Base-by-base conservation (phyloP, 2,888 invertebrate species). In the Sabellastarte sp. region DNA sequence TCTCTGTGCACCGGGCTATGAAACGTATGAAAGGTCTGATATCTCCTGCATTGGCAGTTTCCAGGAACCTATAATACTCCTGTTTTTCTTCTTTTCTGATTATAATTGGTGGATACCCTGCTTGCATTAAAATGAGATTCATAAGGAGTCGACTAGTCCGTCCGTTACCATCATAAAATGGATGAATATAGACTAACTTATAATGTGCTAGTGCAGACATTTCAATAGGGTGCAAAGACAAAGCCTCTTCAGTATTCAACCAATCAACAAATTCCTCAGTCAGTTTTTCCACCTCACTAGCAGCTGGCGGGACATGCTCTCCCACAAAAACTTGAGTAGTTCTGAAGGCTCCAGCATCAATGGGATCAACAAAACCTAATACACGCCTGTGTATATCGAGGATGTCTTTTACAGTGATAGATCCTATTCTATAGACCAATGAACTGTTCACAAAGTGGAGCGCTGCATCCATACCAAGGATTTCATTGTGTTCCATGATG, bases 181-280 rank as follows among this genome's bases (percentile, higher is more conserved):
- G 98, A 86, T 98, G 98, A 73, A 98, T 95, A 80, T 93, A 92
- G 0, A 98, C 98, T 55, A 98, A 84, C 85, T 95, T 95, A 85
- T 97, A 98, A 86, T 98, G 98, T 0, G 95, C 96, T 61, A 97
- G 85, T 0, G 98, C 97, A 59, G 97, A 96, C 80, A 92, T 92
- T 83, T 94, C 93, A 74, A 96, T 91, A 28, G 95, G 94, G 86
- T 96, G 95, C 84, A 96, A 86, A 52, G 90, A 89, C 68, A 91
- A 84, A 5, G 93, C 92, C 80, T 91, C 90, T 71, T 93, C 93
- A 0, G 94, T 93, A 84, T 87, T 87, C 5, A 98, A 84, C 98
- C 97, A 98, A 26, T 90, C 88, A n/a, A 93, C 88, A 80, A 97
- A 94, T 72, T 91, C 91, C 26, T 88, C 87, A 93, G 98, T 94